phyloP scores from a whole-genome alignment of 2,113 vertebrate species.

The Garra rufa region DNA sequence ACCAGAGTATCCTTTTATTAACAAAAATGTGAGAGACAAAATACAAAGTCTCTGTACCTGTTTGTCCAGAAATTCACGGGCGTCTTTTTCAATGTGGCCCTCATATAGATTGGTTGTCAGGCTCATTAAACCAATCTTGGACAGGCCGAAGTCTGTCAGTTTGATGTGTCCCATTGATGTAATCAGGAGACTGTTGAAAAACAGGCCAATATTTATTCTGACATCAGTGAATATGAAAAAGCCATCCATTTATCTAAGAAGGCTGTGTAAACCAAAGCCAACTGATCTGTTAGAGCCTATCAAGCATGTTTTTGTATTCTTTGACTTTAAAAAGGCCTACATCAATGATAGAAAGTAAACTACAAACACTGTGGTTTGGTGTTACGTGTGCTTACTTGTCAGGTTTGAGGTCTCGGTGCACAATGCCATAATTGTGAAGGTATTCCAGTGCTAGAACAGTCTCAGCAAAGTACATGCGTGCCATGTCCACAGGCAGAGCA shows the following conservation, averaged over 20 bases:
- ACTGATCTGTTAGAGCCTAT: not conserved
- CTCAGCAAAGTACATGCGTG: slow-evolving; percentile 95
- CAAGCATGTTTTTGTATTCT: not conserved
- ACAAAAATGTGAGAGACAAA: not conserved
- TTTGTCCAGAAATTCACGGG: slow-evolving; percentile 95
- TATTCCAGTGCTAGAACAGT: slow-evolving; percentile 95
- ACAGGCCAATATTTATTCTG: slow-evolving; percentile 13
- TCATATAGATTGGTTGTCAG: slow-evolving; percentile 97
- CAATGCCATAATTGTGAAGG: slow-evolving; percentile 96
- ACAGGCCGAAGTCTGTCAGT: slow-evolving; percentile 96
- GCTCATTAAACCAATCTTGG: slow-evolving; percentile 98
- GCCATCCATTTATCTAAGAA: not conserved
- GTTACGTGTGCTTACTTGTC: slow-evolving; percentile 85
- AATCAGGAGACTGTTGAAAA: slow-evolving; percentile 88
- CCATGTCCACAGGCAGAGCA: slow-evolving; percentile 94
- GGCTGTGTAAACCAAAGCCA: not conserved
- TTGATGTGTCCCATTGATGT: slow-evolving; percentile 98
- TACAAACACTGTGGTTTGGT: not conserved
- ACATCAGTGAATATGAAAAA: slow-evolving; percentile 2
- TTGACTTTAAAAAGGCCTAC: not conserved
- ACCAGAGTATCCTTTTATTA: not conserved
- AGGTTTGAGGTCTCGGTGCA: slow-evolving; percentile 97
- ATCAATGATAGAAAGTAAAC: not conserved
- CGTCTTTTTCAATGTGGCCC: slow-evolving; percentile 97
- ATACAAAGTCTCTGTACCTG: slow-evolving; percentile 77